These are phyloP conservation scores for Plagiodera versicolora DNA, from an alignment of 2,888 invertebrate genomes.

Conservation along the genomic window DNA sequence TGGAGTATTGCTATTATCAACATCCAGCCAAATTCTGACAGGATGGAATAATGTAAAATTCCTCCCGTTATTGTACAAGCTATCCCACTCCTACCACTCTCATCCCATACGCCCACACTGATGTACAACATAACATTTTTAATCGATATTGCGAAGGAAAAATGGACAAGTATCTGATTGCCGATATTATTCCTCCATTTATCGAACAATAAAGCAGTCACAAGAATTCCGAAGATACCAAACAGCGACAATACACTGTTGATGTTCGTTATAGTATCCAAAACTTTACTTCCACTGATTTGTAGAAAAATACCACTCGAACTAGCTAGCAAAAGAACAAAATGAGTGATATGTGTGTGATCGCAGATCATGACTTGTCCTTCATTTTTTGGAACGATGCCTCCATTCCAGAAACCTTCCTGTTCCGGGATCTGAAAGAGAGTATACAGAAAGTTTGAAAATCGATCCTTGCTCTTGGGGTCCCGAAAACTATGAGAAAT, in stretches of 20 bases:
- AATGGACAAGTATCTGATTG: slow-evolving; percentile 49
- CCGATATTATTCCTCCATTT: slow-evolving; percentile 60
- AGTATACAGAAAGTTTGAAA: no score
- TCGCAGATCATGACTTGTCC: slow-evolving; percentile 54
- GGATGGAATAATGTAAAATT: slow-evolving; percentile 67
- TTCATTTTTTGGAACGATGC: slow-evolving; percentile 38
- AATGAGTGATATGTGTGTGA: slow-evolving; percentile 63
- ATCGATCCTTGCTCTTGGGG: no score
- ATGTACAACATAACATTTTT: slow-evolving; percentile 44
- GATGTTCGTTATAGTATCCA: slow-evolving; percentile 55
- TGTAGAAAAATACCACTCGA: slow-evolving; percentile 44
- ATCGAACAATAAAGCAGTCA: slow-evolving; percentile 61
- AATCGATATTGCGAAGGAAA: slow-evolving; percentile 43
- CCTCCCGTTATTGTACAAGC: slow-evolving; percentile 61
- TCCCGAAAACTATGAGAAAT: no score
- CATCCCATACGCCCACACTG: slow-evolving; percentile 31
- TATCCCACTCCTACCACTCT: slow-evolving; percentile 59
- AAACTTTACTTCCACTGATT: slow-evolving; percentile 38
- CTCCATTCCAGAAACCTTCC: slow-evolving; percentile 52
- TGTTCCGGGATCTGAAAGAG: slow-evolving; percentile 3
- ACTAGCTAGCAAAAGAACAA: slow-evolving; percentile 58
- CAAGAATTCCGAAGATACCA: slow-evolving; percentile 56
- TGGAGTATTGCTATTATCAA: slow-evolving; percentile 69
- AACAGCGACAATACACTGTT: slow-evolving; percentile 59
- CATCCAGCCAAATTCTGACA: slow-evolving; percentile 75